Conservation (phyloP, 2,113 vertebrate species). For the Lanius collurio region DNA sequence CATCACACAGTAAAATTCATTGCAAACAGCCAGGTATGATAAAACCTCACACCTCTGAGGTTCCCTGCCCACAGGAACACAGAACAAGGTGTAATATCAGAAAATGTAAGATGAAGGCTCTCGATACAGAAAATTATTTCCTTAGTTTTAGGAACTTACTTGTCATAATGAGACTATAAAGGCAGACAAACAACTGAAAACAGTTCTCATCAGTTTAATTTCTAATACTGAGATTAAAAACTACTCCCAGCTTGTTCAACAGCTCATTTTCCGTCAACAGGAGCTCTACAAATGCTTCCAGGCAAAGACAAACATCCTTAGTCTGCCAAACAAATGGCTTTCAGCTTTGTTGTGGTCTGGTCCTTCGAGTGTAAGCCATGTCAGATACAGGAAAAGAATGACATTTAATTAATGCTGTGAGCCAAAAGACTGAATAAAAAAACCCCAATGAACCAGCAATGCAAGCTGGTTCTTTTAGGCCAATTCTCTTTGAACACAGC, state of each 20-base stretch:
- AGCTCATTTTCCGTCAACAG: slow-evolving; percentile 35
- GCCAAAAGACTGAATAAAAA: not conserved
- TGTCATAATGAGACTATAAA: not conserved
- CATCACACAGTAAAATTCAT: not conserved
- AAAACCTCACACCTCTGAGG: not conserved
- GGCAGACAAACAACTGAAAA: not conserved
- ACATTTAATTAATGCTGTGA: slow-evolving; percentile 17
- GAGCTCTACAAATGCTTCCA: slow-evolving; percentile 40
- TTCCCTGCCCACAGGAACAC: not conserved
- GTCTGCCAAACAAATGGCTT: slow-evolving; percentile 44
- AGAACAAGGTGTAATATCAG: not conserved
- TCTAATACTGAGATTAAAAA: not conserved
- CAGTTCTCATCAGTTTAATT: not conserved
- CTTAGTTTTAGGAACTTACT: not conserved
- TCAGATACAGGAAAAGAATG: slow-evolving; percentile 18
- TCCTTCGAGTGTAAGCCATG: slow-evolving; percentile 23
- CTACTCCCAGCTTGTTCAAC: not conserved
- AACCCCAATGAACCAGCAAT: not conserved
- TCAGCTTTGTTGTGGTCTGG: slow-evolving; percentile 47
- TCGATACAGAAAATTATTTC: not conserved
- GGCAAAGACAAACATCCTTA: slow-evolving; percentile 47
- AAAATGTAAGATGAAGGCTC: fast-evolving
- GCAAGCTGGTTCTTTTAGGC: not conserved
- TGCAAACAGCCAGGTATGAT: not conserved
- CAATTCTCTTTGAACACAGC: not conserved